Conservation (phyloP, 2,797 vertebrate species). For the Poecilia gillii region DNA sequence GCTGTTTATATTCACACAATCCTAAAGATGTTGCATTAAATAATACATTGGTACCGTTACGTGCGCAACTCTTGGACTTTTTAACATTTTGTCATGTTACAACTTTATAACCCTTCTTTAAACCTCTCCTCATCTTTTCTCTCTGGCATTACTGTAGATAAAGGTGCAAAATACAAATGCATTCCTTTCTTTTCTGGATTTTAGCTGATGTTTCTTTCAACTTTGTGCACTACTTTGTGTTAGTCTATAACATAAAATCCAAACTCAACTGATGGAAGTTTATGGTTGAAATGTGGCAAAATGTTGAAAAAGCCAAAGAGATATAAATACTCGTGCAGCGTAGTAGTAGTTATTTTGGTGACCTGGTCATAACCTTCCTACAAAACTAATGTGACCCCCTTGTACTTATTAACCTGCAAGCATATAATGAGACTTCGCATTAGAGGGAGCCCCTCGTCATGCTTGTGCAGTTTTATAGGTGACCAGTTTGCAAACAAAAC, state of each 20-base stretch:
- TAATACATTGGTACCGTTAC: neutral
- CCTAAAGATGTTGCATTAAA: neutral
- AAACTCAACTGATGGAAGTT: neutral
- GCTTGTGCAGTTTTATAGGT: neutral
- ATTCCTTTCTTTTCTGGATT: neutral
- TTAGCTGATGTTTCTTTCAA: neutral
- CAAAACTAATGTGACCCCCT: neutral
- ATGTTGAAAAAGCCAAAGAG: neutral
- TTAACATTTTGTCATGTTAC: too few relatives aligned
- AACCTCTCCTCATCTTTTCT: too few relatives aligned
- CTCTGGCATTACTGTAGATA: neutral
- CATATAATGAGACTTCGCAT: neutral
- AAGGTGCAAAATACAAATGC: neutral
- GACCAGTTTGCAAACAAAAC: neutral
- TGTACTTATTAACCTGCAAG: slow-evolving; percentile 1
- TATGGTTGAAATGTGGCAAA: neutral
- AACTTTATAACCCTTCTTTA: too few relatives aligned
- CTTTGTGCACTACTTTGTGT: neutral
- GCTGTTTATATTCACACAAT: neutral
- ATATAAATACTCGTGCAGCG: neutral
- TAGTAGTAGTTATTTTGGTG: neutral
- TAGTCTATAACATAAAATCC: neutral
- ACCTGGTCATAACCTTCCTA: neutral
- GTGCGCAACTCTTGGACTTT: too few relatives aligned
- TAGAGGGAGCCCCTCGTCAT: neutral